Conservation (phyloP, 2,113 vertebrate species). For the Sander lucioperca region DNA sequence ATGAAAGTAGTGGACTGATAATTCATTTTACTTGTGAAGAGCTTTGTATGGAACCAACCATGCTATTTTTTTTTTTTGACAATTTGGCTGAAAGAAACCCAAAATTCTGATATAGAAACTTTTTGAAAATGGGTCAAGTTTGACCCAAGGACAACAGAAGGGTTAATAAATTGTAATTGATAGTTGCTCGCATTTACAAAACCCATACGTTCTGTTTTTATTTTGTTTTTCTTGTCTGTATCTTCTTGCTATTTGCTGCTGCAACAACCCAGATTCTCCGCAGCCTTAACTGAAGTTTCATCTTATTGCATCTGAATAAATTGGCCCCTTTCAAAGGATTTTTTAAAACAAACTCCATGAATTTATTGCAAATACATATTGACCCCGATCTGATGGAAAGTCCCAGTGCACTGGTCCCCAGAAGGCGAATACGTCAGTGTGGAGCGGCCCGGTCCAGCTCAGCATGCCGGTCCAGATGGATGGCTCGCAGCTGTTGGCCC, state of each 20-base stretch:
- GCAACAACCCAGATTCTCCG: constrained; percentile 2
- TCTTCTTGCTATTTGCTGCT: not conserved
- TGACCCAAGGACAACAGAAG: too few relatives aligned
- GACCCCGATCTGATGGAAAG: constrained; percentile 56
- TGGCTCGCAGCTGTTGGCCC: constrained; percentile 80
- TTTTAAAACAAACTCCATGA: constrained; percentile 59
- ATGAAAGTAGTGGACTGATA: too few relatives aligned
- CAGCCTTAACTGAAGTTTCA: constrained; percentile 15
- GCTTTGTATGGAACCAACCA: too few relatives aligned
- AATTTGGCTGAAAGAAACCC: too few relatives aligned
- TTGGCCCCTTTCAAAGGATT: constrained; percentile 25
- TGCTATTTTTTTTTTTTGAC: too few relatives aligned
- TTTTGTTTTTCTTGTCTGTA: not conserved
- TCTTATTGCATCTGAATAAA: constrained; percentile 39
- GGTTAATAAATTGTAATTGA: too few relatives aligned
- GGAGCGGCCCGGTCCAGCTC: constrained; percentile 37
- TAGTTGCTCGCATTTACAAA: not conserved
- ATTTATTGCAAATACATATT: constrained; percentile 47
- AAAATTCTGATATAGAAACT: too few relatives aligned
- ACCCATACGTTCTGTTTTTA: not conserved
- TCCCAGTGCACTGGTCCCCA: constrained; percentile 45
- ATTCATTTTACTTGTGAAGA: too few relatives aligned
- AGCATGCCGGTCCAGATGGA: constrained; percentile 72
- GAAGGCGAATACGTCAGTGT: constrained; percentile 53
- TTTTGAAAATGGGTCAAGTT: too few relatives aligned